Evolutionary conservation across 2,113 vertebrate genomes (phyloP).

Genomic region (Hippoglossus stenolepis): DNA sequence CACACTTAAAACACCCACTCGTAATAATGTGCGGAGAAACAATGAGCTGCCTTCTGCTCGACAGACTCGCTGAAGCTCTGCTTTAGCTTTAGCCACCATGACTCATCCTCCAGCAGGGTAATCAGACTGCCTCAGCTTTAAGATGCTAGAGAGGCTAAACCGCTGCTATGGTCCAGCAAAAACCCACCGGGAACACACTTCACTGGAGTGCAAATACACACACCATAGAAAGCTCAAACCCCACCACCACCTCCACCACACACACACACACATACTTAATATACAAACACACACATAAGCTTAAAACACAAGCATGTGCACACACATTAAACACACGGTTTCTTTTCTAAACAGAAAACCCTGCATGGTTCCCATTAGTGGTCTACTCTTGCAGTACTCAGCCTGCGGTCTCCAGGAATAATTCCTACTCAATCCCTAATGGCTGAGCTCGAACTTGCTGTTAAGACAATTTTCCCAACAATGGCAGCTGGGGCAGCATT

Average conservation of each 20-base stretch:
- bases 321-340: slow-evolving; percentile 24
- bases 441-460: slow-evolving; percentile 59
- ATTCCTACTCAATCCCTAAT: slow-evolving; percentile 66
- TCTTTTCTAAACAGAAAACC: slow-evolving; percentile 52
- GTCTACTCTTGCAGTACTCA: slow-evolving; percentile 59
- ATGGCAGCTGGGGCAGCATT: slow-evolving; percentile 58
- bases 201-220: slow-evolving; percentile 35
- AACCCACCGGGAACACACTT: slow-evolving; percentile 57
- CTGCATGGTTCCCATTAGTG: slow-evolving; percentile 79
- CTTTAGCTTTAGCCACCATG: slow-evolving; percentile 73
- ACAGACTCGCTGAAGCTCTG: slow-evolving; percentile 57
- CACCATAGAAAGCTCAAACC: slow-evolving; percentile 18
- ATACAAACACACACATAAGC: slow-evolving; percentile 14
- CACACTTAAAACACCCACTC: slow-evolving; percentile 56
- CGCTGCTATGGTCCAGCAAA: slow-evolving; percentile 61
- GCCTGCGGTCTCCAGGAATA: slow-evolving; percentile 69
- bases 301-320: not conserved
- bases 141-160: slow-evolving; percentile 63
- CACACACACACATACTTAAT: slow-evolving; percentile 4
- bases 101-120: slow-evolving; percentile 73
- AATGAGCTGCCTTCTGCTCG: slow-evolving; percentile 64
- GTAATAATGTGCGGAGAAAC: slow-evolving; percentile 43
- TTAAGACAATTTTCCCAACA: slow-evolving; percentile 54
- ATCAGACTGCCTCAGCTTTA: slow-evolving; percentile 68
- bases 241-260: not conserved